A percentile compares a stretch with the other conserved stretches of the same genome.
Evolutionary conservation across 2,888 invertebrate species (phyloP).

Genomic region (Mythimna loreyi): DNA sequence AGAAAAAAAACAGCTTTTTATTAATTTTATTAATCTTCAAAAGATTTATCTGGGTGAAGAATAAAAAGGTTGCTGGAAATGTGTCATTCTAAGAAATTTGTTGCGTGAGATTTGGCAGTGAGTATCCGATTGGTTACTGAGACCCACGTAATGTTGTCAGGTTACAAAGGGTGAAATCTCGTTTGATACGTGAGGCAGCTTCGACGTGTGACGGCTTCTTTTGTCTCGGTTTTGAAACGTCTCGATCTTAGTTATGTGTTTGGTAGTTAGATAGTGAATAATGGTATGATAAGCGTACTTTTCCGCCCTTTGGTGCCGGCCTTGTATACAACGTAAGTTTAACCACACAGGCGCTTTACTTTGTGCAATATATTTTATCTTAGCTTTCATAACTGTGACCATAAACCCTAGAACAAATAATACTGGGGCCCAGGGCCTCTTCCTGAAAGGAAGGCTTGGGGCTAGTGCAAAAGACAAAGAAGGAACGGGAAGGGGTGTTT

Average conservation of each 20-base stretch:
- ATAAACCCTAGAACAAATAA: too few relatives aligned
- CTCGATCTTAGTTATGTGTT: not conserved
- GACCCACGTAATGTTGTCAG: conserved; percentile 16
- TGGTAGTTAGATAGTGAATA: not conserved
- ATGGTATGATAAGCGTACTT: not conserved
- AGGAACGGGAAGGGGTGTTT: too few relatives aligned
- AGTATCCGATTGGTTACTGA: conserved; percentile 11
- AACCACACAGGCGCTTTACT: too few relatives aligned
- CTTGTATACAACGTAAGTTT: too few relatives aligned
- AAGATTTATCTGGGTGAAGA: conserved; percentile 8
- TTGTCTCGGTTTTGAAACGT: not conserved
- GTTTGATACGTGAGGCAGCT: conserved; percentile 22
- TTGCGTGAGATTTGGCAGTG: not conserved
- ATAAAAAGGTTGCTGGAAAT: not conserved
- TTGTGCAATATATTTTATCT: too few relatives aligned
- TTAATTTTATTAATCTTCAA: conserved; percentile 40
- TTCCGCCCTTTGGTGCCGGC: not conserved
- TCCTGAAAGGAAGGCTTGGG: too few relatives aligned
- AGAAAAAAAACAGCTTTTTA: conserved; percentile 15
- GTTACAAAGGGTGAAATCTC: conserved; percentile 22
- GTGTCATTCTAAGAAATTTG: not conserved
- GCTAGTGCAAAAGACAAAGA: too few relatives aligned
- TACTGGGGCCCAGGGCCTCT: too few relatives aligned
- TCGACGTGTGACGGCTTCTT: conserved; percentile 10
- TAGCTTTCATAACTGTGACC: too few relatives aligned